phyloP scores from a whole-genome alignment of 2,888 invertebrate genomes.

The Drosophila hamatofila region DNA sequence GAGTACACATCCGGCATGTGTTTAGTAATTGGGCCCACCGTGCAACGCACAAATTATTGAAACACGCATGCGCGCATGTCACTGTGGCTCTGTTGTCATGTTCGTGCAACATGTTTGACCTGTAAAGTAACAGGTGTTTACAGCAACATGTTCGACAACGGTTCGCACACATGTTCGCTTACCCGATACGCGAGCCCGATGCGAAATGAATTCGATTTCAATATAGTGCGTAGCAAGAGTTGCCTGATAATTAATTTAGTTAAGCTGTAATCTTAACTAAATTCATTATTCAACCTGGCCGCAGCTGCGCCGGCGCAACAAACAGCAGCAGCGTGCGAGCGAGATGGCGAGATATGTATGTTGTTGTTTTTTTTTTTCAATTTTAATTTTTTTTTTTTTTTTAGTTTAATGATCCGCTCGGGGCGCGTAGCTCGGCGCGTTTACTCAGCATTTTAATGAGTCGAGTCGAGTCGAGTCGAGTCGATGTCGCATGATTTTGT shows the following conservation, averaged over 20 bases:
- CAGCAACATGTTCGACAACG: slow-evolving; percentile 14
- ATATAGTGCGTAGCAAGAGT: slow-evolving; percentile 32
- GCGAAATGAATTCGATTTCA: slow-evolving; percentile 36
- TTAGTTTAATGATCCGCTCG: slow-evolving; percentile 46
- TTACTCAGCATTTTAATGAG: slow-evolving; percentile 71
- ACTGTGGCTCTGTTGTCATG: slow-evolving; percentile 22
- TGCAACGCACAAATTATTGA: slow-evolving; percentile 25
- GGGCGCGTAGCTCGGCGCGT: slow-evolving; percentile 40
- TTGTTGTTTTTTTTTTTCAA: slow-evolving; percentile 4
- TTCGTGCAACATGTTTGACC: slow-evolving; percentile 57
- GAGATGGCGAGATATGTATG: slow-evolving; percentile 1
- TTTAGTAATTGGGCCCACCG: slow-evolving; percentile 23
- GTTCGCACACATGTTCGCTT: slow-evolving; percentile 21
- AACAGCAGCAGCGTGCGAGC: slow-evolving; percentile 6
- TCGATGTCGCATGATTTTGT: slow-evolving; percentile 45
- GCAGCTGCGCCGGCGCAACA: slow-evolving; percentile 37
- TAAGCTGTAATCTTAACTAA: slow-evolving; percentile 14
- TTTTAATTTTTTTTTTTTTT: neutral
- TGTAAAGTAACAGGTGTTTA: slow-evolving; percentile 64
- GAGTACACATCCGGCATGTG: neutral
- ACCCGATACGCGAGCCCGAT: too few species aligned
- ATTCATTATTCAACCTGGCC: slow-evolving; percentile 20
- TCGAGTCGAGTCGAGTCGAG: slow-evolving; percentile 40
- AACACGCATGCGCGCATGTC: slow-evolving; percentile 60
- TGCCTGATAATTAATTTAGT: slow-evolving; percentile 28